These are phyloP conservation scores for Nesoenas mayeri DNA, from an alignment of 2,113 vertebrate species.

Conservation along the genomic window DNA sequence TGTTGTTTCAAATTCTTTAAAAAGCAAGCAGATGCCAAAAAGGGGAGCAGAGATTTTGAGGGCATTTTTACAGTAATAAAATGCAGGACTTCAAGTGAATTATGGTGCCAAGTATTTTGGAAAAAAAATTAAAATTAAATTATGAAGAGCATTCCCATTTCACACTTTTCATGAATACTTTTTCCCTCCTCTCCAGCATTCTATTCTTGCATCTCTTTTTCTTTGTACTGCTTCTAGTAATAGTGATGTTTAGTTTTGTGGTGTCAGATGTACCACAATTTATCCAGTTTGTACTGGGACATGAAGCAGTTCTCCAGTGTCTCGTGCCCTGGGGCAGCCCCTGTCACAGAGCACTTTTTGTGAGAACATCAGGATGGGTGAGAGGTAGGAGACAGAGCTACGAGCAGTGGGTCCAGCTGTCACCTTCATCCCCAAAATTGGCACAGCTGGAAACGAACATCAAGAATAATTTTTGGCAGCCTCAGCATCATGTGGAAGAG, in stretches of 20 bases:
- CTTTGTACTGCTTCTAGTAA: not conserved
- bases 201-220: not conserved
- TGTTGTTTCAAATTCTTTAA: not conserved
- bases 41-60: fast-evolving
- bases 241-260: not conserved
- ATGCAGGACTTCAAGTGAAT: not conserved
- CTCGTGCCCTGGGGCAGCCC: not conserved
- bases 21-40: not conserved
- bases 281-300: not conserved
- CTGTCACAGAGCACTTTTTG: fast-evolving
- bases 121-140: not conserved
- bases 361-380: not conserved
- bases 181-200: not conserved
- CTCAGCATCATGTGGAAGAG: fast-evolving
- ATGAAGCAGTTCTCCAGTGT: fast-evolving
- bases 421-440: not conserved
- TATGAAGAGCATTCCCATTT: not conserved
- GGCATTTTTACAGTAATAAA: not conserved
- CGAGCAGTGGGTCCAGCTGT: not conserved
- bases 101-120: not conserved
- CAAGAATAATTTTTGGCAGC: not conserved
- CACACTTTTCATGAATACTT: not conserved
- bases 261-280: not conserved
- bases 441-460: not conserved
- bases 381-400: not conserved